A percentile compares a stretch with the other conserved stretches of the same genome.
Conservation (phyloP, 2,797 vertebrate genomes). For the Vultur gryphus region DNA sequence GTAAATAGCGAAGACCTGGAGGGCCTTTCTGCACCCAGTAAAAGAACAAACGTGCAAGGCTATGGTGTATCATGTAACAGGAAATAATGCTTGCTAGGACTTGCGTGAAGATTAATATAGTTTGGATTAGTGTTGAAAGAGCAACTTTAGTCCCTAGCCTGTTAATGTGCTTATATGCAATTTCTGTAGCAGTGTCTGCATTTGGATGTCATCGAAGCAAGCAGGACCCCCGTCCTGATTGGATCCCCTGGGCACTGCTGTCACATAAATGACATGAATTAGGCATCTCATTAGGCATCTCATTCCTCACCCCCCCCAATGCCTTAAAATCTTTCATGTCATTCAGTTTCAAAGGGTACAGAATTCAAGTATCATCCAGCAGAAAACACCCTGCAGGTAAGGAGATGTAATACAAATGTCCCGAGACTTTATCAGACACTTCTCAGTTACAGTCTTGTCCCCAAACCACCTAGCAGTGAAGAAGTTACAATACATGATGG, state of each 20-base stretch:
- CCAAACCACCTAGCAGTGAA: not conserved
- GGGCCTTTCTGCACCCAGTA: not conserved
- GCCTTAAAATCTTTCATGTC: not conserved
- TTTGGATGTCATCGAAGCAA: not conserved
- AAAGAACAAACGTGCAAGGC: accelerated
- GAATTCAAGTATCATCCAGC: not conserved
- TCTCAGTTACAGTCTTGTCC: not conserved
- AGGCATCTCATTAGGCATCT: not conserved
- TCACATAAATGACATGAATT: not conserved
- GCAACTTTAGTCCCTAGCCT: not conserved
- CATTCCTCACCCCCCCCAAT: accelerated
- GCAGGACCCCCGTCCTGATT: not conserved
- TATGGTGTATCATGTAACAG: not conserved
- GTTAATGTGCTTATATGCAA: not conserved
- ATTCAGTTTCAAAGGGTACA: not conserved
- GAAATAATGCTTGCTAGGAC: conserved; percentile 30
- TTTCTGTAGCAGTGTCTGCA: not conserved
- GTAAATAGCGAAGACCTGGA: not conserved
- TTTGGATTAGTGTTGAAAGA: not conserved
- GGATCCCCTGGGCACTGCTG: not conserved
- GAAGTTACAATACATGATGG: not conserved
- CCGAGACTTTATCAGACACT: not conserved
- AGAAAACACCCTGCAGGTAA: not conserved
- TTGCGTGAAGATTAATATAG: not conserved
- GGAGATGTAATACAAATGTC: not conserved